Evolutionary conservation across 2,888 invertebrate genomes (phyloP), one percentile per base, ranked within the genome.

Genomic region (Leptinotarsa peninsularis): DNA sequence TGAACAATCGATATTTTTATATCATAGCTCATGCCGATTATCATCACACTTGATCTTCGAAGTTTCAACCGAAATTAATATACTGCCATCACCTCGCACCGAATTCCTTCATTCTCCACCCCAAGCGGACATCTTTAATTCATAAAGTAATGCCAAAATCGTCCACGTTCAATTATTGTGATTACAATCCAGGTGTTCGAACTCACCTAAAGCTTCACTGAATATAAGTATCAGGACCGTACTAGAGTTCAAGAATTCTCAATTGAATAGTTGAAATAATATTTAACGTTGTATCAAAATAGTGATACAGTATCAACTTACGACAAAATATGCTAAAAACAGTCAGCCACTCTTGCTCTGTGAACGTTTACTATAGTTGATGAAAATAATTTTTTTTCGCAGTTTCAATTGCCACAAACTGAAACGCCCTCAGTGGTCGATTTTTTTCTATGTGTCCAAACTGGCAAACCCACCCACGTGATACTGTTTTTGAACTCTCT

Each of bases 121-220:
- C 68, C 70, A 21, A 70, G 60, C 70, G n/a, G 43, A 70, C 58
- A 70, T 70, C 70, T 70, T 70, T 49, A 70, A 70, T 70, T 58
- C 70, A 58, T 70, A 58, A 58, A 49, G 49, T 70, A 56, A 70
- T 70, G 49, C 70, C 70, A 21, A 70, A 70, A 70, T 58, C 56
- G 58, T 58, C 70, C 70, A 49, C 58, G 49, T 75, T 63, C 72
- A 75, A 75, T 72, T 63, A 72, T 66, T 73, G 73, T 76, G 67
- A 76, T 76, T 76, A 76, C 70, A 71, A 56, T 49, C 68, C 73
- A 76, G 76, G 73, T 76, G 76, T 76, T 71, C 71, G 66, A 66
- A 71, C 63, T 67, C 60, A 71, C 67, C 75, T 67, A 33, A 56
- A 67, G 72, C 49, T 43, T 56, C 58, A 33, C 33, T 66, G 33